Evolutionary conservation across 2,797 vertebrate species (phyloP).

Genomic region (Sebastes trivittatus): DNA sequence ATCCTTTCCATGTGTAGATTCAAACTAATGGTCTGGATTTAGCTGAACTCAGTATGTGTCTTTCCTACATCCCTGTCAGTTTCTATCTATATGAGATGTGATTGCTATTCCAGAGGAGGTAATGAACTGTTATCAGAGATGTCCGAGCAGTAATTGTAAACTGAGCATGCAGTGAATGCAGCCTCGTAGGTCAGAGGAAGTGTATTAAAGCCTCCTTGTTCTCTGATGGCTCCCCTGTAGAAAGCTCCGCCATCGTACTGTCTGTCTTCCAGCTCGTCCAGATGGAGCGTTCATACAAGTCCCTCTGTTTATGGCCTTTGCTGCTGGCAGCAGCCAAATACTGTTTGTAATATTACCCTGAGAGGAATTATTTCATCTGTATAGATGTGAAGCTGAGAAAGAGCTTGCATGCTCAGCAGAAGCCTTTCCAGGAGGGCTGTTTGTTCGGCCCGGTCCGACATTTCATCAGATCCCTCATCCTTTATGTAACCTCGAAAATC

Average conservation of each 20-base stretch:
- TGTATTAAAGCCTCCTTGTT: conserved; percentile 18
- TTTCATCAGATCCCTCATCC: conserved; percentile 21
- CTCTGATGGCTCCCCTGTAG: background rate
- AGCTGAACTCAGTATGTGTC: background rate
- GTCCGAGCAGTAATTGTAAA: conserved; percentile 14
- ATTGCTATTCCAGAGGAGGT: conserved; percentile 11
- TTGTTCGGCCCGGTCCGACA: conserved; percentile 14
- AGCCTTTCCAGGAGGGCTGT: conserved; percentile 3
- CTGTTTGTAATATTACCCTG: conserved; percentile 9
- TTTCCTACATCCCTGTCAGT: background rate
- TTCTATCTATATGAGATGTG: conserved; percentile 4
- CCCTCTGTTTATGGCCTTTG: conserved; percentile 27
- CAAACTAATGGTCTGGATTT: background rate
- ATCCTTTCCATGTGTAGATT: background rate
- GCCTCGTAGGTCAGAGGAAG: conserved; percentile 20
- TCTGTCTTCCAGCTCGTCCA: conserved; percentile 10
- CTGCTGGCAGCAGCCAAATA: conserved; percentile 20
- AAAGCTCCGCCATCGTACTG: conserved; percentile 6
- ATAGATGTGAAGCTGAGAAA: conserved; percentile 13
- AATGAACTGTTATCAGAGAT: background rate
- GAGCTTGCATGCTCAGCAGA: conserved; percentile 21
- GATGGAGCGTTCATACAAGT: conserved; percentile 37
- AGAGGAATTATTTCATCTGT: conserved; percentile 35
- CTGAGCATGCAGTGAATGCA: background rate
- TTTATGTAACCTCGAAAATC: conserved; percentile 33